Percentiles rank a stretch among this genome's conserved stretches.
phyloP scores from a whole-genome alignment of 1,140 invertebrate species.

The Papilio helenus region DNA sequence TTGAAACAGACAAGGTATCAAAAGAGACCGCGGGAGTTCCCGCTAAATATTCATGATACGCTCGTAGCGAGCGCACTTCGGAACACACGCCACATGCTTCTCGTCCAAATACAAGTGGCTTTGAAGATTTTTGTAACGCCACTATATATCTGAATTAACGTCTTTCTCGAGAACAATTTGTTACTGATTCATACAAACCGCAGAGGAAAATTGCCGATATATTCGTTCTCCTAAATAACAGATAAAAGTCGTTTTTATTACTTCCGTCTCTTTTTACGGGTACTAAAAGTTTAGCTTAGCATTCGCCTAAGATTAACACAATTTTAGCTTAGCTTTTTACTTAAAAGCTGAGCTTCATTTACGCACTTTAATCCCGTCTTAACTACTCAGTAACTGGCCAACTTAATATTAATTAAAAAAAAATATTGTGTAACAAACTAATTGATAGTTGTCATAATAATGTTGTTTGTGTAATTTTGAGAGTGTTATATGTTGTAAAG shows the following conservation, averaged over 20 bases:
- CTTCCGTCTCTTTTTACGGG: not conserved
- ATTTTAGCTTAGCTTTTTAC: too few species aligned
- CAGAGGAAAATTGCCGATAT: not conserved
- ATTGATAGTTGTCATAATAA: not conserved
- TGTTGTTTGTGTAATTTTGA: not conserved
- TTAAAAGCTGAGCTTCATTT: not conserved
- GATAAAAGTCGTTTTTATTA: not conserved
- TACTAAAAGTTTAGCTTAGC: not conserved
- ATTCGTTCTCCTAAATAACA: not conserved
- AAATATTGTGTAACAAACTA: not conserved
- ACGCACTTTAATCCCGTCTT: not conserved
- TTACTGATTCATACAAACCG: slow-evolving; percentile 4
- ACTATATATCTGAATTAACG: slow-evolving; percentile 10
- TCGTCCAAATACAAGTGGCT: slow-evolving; percentile 26
- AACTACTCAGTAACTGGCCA: not conserved
- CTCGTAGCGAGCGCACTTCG: not conserved
- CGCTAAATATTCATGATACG: slow-evolving; percentile 27
- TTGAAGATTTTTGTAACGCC: slow-evolving; percentile 27
- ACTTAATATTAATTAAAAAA: not conserved
- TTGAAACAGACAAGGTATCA: not conserved
- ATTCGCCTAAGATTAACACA: not conserved
- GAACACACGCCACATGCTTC: slow-evolving; percentile 23
- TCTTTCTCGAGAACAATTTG: slow-evolving; percentile 20
- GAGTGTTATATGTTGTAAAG: not conserved
- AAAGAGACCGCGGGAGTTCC: not conserved